Evolutionary conservation across 2,113 vertebrate species (phyloP).

Genomic region (Nothocercus julius): DNA sequence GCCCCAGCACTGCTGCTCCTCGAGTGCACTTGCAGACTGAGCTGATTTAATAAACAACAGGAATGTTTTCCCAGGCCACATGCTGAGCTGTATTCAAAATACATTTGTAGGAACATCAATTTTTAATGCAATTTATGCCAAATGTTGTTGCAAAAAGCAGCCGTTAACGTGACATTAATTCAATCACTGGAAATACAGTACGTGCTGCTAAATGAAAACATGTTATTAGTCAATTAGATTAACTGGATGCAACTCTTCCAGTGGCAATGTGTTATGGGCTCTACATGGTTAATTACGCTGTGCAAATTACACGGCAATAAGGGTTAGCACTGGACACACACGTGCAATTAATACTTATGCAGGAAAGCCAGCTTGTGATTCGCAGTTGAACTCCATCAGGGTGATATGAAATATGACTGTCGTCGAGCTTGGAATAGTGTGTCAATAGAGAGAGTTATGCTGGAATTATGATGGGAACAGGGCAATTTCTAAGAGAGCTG

Average conservation of each 20-base stretch:
- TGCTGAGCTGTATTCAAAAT: slow-evolving; percentile 68
- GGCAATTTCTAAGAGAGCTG: background rate
- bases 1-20: rapidly evolving
- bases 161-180: slow-evolving; percentile 74
- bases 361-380: background rate
- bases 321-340: slow-evolving; percentile 32
- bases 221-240: slow-evolving; percentile 72
- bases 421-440: background rate
- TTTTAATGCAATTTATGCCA: slow-evolving; percentile 75
- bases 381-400: background rate
- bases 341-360: background rate
- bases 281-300: slow-evolving; percentile 62
- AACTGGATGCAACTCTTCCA: slow-evolving; percentile 63
- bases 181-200: slow-evolving; percentile 72
- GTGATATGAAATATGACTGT: background rate
- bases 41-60: slow-evolving; percentile 43
- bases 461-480: background rate
- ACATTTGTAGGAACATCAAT: slow-evolving; percentile 74
- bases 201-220: slow-evolving; percentile 68
- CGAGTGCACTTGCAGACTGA: rapidly evolving
- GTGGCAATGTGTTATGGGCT: slow-evolving; percentile 28
- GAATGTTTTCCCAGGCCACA: slow-evolving; percentile 57
- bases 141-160: slow-evolving; percentile 72
- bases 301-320: slow-evolving; percentile 42
- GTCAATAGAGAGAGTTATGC: background rate